Evolutionary conservation across 1,140 invertebrate genomes (phyloP).

Genomic region (Condylostylus longicornis): DNA sequence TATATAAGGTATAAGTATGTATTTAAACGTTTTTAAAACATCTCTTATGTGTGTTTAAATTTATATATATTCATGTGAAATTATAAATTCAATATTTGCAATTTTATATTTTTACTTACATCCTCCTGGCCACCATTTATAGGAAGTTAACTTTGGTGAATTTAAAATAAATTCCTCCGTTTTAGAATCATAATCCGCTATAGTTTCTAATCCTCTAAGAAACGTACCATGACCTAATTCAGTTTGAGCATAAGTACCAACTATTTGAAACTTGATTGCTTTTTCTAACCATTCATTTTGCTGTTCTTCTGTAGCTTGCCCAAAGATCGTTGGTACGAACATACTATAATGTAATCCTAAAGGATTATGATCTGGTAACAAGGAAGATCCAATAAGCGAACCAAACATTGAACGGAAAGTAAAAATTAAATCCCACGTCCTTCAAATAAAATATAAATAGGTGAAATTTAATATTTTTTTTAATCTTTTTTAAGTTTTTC

Average conservation of each 20-base stretch:
- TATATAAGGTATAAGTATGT: too few relatives aligned
- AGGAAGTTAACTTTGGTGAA: conserved; percentile 70
- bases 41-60: too few relatives aligned
- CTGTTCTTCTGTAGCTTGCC: conserved; percentile 70
- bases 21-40: too few relatives aligned
- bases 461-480: conserved; percentile 1
- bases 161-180: conserved; percentile 78
- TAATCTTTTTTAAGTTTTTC: conserved; percentile 34
- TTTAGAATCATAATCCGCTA: conserved; percentile 69
- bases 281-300: conserved; percentile 67
- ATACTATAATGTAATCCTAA: conserved; percentile 70
- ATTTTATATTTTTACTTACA: too few relatives aligned
- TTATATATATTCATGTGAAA: too few relatives aligned
- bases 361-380: conserved; percentile 68
- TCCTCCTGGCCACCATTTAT: conserved; percentile 68
- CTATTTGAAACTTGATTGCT: conserved; percentile 66
- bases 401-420: conserved; percentile 36
- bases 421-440: conserved; percentile 6
- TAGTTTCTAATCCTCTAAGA: conserved; percentile 79
- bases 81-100: conserved; percentile 9
- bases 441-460: neutral
- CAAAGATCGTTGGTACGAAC: conserved; percentile 81
- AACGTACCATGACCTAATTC: conserved; percentile 90
- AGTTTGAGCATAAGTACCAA: conserved; percentile 91
- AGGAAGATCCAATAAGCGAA: conserved; percentile 54